Conservation (phyloP, 2,888 invertebrate species). For the Eupithecia subumbrata region DNA sequence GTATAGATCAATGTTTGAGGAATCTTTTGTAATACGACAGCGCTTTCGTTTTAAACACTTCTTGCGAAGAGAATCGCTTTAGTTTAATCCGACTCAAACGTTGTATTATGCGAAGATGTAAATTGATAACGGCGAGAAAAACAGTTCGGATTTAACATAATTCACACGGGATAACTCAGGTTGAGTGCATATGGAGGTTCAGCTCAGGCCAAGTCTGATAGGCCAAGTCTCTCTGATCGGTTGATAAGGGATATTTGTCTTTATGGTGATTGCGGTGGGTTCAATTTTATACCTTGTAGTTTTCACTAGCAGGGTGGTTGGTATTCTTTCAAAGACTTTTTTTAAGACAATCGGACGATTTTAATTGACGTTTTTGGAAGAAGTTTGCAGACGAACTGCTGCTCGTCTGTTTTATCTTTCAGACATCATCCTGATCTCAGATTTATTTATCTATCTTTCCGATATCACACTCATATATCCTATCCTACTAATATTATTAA, state of each 20-base stretch:
- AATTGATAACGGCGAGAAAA: slow-evolving; percentile 75
- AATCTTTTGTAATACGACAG: no score
- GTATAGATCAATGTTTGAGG: no score
- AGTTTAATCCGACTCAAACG: slow-evolving; percentile 71
- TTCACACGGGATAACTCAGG: slow-evolving; percentile 76
- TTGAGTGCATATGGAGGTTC: slow-evolving; percentile 59
- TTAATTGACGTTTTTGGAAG: no score
- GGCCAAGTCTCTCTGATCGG: slow-evolving; percentile 5
- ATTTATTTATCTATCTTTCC: no score
- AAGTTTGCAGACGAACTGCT: no score
- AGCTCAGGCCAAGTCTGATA: slow-evolving; percentile 2
- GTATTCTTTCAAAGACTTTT: neutral
- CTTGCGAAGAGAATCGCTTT: slow-evolving; percentile 49
- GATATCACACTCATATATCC: no score
- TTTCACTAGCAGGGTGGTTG: neutral
- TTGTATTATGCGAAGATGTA: slow-evolving; percentile 67
- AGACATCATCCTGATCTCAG: no score
- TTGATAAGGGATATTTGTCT: slow-evolving; percentile 11
- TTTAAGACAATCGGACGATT: neutral
- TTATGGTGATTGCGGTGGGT: slow-evolving; percentile 1
- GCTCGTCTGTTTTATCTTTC: no score
- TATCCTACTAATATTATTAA: no score
- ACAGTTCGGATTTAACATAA: slow-evolving; percentile 76
- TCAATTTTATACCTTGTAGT: neutral
- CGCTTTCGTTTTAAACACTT: neutral